phyloP scores from a whole-genome alignment of 2,888 invertebrate genomes.

The Pherbina coryleti region DNA sequence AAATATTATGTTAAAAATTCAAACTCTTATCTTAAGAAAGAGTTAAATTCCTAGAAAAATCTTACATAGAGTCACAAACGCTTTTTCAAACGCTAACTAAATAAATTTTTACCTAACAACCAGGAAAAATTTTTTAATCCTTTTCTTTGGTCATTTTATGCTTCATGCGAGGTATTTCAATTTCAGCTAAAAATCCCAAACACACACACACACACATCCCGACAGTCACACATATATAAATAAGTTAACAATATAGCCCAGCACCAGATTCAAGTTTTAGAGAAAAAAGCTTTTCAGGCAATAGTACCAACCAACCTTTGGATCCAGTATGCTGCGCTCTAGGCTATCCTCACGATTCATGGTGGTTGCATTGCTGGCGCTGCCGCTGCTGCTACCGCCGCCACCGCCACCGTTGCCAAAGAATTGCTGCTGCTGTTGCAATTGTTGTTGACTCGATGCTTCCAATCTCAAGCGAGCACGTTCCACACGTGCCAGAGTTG shows the following conservation, averaged over 20 bases:
- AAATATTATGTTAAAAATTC: too few species aligned
- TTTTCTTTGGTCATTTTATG: too few species aligned
- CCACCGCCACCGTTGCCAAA: conserved; percentile 41
- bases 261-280: not conserved
- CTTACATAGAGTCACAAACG: too few species aligned
- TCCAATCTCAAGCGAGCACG: conserved; percentile 73
- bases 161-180: not conserved
- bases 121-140: too few species aligned
- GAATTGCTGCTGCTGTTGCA: conserved; percentile 50
- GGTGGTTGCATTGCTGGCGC: conserved; percentile 57
- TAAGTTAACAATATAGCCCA: not conserved
- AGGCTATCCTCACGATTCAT: conserved; percentile 67
- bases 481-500: conserved; percentile 74
- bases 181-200: not conserved
- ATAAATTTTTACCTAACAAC: too few species aligned
- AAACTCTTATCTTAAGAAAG: too few species aligned
- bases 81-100: too few species aligned
- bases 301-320: conserved; percentile 62
- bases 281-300: not conserved
- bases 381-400: conserved; percentile 48
- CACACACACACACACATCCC: not conserved
- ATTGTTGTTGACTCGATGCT: conserved; percentile 56
- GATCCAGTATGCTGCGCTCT: conserved; percentile 66
- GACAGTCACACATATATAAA: not conserved
- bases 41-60: too few species aligned